Percentiles rank a stretch among this genome's conserved stretches.
phyloP scores from a whole-genome alignment of 2,797 vertebrate species.

The Phylloscopus collybita region DNA sequence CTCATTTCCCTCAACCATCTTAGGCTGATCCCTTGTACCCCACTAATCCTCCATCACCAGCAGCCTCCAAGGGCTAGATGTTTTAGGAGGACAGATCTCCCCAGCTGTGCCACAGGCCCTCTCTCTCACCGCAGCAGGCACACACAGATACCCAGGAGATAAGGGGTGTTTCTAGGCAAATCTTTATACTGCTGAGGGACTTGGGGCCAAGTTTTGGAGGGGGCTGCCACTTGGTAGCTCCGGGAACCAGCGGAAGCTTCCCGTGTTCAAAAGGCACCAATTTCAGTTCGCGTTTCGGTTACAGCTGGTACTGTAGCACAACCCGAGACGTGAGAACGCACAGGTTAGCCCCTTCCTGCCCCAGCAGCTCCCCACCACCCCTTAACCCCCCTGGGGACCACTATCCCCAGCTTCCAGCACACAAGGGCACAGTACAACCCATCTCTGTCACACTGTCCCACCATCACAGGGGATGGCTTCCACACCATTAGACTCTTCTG shows the following conservation, averaged over 20 bases:
- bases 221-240: background rate
- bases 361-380: background rate
- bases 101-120: no score
- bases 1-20: background rate
- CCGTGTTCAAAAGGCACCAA: conserved; percentile 67
- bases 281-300: background rate
- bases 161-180: background rate
- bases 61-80: rapidly evolving
- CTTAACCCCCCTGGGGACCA: no score
- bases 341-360: background rate
- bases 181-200: conserved; percentile 31
- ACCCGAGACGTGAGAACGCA: background rate
- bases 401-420: background rate
- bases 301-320: background rate
- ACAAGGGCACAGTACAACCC: background rate
- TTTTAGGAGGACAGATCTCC: background rate
- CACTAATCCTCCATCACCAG: background rate
- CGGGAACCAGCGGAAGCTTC: conserved; percentile 11
- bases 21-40: no score
- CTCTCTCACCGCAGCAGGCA: background rate
- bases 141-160: background rate
- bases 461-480: background rate
- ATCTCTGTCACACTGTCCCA: background rate
- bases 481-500: background rate
- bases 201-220: background rate